Evolutionary conservation across 1,140 invertebrate genomes (phyloP).

Genomic region (Listronotus bonariensis): DNA sequence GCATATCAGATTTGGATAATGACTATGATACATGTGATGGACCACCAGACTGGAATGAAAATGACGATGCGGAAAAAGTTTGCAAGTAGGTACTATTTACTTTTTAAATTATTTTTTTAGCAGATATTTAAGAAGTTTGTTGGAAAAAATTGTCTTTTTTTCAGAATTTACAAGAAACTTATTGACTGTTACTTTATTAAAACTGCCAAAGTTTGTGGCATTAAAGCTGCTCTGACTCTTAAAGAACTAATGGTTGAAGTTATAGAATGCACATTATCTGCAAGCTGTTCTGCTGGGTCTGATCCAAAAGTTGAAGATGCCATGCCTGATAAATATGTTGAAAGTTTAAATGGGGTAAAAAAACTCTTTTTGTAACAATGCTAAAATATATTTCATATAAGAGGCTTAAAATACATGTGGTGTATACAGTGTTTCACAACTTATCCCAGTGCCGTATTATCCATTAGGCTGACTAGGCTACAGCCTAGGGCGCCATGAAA

Average conservation of each 20-base stretch:
- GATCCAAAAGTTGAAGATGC: constrained; percentile 38
- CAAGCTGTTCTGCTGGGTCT: constrained; percentile 53
- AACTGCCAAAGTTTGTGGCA: constrained; percentile 51
- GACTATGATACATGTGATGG: constrained; percentile 52
- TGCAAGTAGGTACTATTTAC: constrained; percentile 43
- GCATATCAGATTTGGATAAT: constrained; percentile 44
- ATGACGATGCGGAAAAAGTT: constrained; percentile 35
- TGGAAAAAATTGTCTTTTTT: too few relatives aligned
- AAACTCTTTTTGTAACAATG: too few relatives aligned
- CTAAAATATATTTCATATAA: too few relatives aligned
- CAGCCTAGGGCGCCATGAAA: too few relatives aligned
- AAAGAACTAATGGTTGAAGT: constrained; percentile 47
- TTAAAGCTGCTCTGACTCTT: constrained; percentile 46
- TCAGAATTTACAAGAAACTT: constrained; percentile 47
- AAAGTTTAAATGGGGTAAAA: constrained; percentile 2
- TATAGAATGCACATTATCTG: constrained; percentile 46
- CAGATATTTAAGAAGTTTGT: too few relatives aligned
- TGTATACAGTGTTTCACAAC: too few relatives aligned
- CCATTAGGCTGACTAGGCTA: too few relatives aligned
- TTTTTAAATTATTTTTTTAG: too few relatives aligned
- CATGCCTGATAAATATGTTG: constrained; percentile 44
- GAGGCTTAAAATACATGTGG: too few relatives aligned
- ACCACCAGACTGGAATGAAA: constrained; percentile 52
- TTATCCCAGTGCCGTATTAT: too few relatives aligned
- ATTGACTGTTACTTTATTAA: constrained; percentile 53